Conservation (phyloP, 1,140 invertebrate species). For the Phenacoccus solenopsis region DNA sequence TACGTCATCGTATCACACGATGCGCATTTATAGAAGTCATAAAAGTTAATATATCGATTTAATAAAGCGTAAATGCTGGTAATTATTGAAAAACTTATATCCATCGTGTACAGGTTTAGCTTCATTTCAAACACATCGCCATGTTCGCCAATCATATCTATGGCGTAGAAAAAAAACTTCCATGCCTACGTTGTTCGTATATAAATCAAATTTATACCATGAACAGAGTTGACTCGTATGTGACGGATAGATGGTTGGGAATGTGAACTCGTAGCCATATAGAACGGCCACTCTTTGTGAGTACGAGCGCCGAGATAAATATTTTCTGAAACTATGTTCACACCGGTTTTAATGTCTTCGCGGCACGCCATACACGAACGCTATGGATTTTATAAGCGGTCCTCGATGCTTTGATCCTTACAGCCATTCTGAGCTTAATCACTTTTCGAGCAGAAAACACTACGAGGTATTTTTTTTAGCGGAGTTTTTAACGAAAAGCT, state of each 20-base stretch:
- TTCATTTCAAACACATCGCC: background rate
- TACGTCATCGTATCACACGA: background rate
- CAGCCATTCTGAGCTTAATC: too few species aligned
- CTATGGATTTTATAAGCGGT: too few species aligned
- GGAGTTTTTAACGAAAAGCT: too few species aligned
- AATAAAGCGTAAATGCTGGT: background rate
- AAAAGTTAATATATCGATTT: background rate
- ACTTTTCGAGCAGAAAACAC: too few species aligned
- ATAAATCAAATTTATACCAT: background rate
- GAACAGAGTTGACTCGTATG: background rate
- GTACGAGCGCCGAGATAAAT: background rate
- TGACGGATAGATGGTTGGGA: background rate
- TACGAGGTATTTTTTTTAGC: too few species aligned
- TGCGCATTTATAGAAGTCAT: too few species aligned
- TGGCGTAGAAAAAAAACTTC: background rate
- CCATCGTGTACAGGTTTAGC: background rate
- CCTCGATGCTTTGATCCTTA: too few species aligned
- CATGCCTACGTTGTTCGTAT: background rate
- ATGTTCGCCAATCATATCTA: background rate
- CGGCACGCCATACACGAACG: too few species aligned
- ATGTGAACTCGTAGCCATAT: background rate
- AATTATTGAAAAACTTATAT: slow-evolving; percentile 4
- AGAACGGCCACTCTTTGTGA: background rate
- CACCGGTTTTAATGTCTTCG: background rate
- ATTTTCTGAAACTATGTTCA: background rate